These are phyloP conservation scores for Peromyscus californicus DNA, from an alignment of 2,113 vertebrate species.

Conservation along the genomic window DNA sequence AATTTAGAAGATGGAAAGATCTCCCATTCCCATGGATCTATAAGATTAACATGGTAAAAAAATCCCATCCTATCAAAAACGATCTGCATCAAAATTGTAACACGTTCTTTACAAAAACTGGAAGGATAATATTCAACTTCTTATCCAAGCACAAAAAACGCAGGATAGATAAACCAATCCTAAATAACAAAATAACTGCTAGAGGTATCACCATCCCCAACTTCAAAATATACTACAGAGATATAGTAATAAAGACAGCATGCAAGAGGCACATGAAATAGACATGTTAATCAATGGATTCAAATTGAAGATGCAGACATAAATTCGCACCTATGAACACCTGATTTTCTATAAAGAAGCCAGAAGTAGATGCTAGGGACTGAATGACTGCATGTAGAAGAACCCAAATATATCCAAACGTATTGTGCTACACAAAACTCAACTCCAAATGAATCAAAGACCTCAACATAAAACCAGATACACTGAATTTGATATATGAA, in stretches of 20 bases:
- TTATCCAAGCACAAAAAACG: background rate
- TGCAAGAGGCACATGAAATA: background rate
- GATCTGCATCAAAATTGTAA: background rate
- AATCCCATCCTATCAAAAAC: background rate
- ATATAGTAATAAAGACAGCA: background rate
- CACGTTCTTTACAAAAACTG: background rate
- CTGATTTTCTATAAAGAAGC: background rate
- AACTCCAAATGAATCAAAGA: background rate
- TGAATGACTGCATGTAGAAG: background rate
- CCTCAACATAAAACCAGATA: background rate
- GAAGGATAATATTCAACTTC: background rate
- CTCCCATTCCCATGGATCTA: background rate
- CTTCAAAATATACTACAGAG: background rate
- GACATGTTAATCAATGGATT: too few relatives aligned
- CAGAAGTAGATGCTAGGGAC: background rate
- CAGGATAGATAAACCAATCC: background rate
- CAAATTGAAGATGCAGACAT: background rate
- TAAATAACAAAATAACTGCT: background rate
- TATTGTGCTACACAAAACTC: background rate
- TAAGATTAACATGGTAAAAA: background rate
- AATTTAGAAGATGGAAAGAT: background rate
- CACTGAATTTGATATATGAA: background rate
- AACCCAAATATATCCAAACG: background rate
- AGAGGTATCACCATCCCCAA: background rate
- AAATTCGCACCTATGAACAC: background rate